These are phyloP conservation scores for Cephus pulcher DNA, from an alignment of 2,888 invertebrate genomes.

Conservation along the genomic window DNA sequence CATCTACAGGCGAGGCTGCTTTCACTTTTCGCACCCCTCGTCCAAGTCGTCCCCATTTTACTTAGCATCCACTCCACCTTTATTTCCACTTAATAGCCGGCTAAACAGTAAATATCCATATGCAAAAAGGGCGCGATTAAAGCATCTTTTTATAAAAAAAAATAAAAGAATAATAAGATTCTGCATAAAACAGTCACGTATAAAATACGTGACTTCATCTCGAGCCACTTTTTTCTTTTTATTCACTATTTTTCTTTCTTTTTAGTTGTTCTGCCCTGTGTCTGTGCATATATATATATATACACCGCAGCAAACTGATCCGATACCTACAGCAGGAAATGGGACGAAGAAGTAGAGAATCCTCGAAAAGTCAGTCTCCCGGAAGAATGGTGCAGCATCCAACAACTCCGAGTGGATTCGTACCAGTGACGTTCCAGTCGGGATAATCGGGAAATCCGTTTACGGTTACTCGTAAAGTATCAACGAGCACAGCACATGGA, in stretches of 20 bases:
- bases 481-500: not conserved
- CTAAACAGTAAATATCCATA: not conserved
- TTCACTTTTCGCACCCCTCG: not conserved
- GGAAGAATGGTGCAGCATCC: not conserved
- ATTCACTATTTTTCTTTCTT: not conserved
- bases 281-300: not conserved
- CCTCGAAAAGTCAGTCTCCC: not conserved
- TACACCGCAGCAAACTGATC: not conserved
- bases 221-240: not conserved
- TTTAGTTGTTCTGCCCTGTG: not conserved
- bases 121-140: not conserved
- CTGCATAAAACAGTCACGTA: not conserved
- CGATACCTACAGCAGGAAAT: not conserved
- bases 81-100: not conserved
- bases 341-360: not conserved
- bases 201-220: not conserved
- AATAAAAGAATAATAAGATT: not conserved
- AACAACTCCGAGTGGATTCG: not conserved
- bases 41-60: not conserved
- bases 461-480: slow-evolving; percentile 3
- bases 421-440: not conserved
- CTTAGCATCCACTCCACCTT: not conserved
- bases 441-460: slow-evolving; percentile 9
- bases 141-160: not conserved
- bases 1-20: not conserved